Evolutionary conservation across 2,113 vertebrate species (phyloP), one percentile per base, ranked within the genome.

Genomic region (Laticauda laticaudata): DNA sequence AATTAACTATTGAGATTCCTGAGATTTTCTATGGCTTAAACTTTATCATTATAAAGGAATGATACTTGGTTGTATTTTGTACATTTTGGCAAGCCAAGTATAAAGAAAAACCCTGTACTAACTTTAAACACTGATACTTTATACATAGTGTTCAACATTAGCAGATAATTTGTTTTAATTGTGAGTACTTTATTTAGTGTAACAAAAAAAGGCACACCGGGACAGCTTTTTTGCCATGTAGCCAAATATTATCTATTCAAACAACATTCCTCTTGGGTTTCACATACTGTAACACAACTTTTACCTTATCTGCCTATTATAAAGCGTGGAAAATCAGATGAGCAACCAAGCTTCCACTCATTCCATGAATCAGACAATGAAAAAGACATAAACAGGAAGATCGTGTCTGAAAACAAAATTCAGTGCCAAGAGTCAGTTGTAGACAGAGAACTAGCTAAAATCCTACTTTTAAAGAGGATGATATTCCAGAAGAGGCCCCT

Each of bases 1-100:
- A 91, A 23, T 97, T 98, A 98, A 97, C 96, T 97, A 96, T 97
- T 97, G 96, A 90, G 95, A 91, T 91, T 94, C 97, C 94, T 96
- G 93, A 96, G 95, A 92, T 92, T 93, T 94, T 93, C 92, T 95
- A 93, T 94, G 88, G 94, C 90, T 93, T 93, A 92, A 97, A 96
- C 93, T 96, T 97, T 94, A 94, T 96, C 94, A 94, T 94, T 95
- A 95, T 24, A 54, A 39, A 59, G 57, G 93, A 90, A 94, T 86
- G 93, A 93, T 87, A 93, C 91, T 96, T 85, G 87, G 86, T 94
- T 96, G 91, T 53, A 91, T 94, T 93, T 54, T 95, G 88, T 90
- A 91, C 93, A 94, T 57, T 91, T 93, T 94, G 91, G 61, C 94
- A 95, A 95, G 59, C 43, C 90, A 91, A 95, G 43, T 87, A 34